Conservation (phyloP, 2,113 vertebrate genomes). For the Bungarus multicinctus region DNA sequence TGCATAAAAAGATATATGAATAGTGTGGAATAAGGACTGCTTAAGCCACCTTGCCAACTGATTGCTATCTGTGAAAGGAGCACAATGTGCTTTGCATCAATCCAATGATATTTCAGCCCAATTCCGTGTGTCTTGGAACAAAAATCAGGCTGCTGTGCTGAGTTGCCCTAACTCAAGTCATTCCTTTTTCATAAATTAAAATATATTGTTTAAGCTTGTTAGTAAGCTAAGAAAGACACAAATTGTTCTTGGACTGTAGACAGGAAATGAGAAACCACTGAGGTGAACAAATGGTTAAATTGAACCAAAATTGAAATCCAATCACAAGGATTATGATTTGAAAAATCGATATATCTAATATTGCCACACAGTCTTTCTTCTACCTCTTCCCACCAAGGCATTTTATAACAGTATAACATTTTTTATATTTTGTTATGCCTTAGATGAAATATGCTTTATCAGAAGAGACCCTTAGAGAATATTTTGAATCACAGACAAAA, state of each 20-base stretch:
- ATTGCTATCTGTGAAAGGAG: background rate
- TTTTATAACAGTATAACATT: background rate
- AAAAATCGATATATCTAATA: background rate
- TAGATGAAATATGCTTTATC: background rate
- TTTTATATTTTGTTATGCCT: background rate
- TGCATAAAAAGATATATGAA: background rate
- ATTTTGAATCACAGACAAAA: background rate
- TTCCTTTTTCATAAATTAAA: background rate
- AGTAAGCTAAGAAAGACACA: background rate
- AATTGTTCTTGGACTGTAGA: background rate
- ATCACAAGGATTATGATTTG: background rate
- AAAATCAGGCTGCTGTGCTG: background rate
- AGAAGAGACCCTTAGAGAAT: background rate
- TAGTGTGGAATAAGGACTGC: background rate
- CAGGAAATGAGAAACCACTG: background rate
- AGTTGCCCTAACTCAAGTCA: background rate
- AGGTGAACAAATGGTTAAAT: background rate
- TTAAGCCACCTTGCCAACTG: background rate
- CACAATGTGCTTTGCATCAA: background rate
- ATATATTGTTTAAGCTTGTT: background rate
- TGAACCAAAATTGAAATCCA: background rate
- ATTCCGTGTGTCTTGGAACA: background rate
- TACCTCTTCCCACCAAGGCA: background rate
- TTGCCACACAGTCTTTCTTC: background rate
- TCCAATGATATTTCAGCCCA: background rate